Evolutionary conservation across 1,140 invertebrate genomes (phyloP).

Genomic region (Ostrea denselamellosa): DNA sequence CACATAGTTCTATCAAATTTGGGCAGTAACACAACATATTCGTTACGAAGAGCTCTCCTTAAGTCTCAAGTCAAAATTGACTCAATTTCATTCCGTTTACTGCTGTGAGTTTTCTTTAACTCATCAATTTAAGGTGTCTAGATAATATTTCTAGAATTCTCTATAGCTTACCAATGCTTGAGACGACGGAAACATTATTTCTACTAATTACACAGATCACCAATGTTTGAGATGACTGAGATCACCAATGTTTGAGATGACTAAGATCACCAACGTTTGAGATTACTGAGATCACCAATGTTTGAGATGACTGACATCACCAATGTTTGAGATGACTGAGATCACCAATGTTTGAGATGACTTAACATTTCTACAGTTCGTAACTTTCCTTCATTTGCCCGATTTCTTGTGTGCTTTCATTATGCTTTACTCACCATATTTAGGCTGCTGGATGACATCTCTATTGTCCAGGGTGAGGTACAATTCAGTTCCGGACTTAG

Average conservation of each 20-base stretch:
- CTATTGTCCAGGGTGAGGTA: conserved; percentile 76
- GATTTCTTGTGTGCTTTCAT: neutral
- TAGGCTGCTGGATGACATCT: conserved; percentile 73
- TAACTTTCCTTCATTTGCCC: too few species aligned
- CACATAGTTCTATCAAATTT: too few species aligned
- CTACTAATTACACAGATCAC: neutral
- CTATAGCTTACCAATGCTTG: neutral
- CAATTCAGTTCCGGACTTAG: conserved; percentile 76
- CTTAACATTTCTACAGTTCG: neutral
- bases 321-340: neutral
- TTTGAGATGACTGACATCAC: neutral
- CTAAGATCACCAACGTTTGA: neutral
- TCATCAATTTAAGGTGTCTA: too few species aligned
- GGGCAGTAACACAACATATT: too few species aligned
- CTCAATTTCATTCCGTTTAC: too few species aligned
- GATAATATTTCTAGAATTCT: too few species aligned
- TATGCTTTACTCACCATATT: conserved; percentile 67
- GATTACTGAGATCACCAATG: neutral
- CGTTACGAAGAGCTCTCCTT: too few species aligned
- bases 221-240: neutral
- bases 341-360: neutral
- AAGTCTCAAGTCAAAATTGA: too few species aligned
- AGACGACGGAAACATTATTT: neutral
- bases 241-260: neutral
- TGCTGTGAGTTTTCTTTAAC: too few species aligned